A percentile compares a stretch with the other conserved stretches of the same genome.
phyloP scores from a whole-genome alignment of 2,113 vertebrate genomes.

The Alaudala cheleensis region DNA sequence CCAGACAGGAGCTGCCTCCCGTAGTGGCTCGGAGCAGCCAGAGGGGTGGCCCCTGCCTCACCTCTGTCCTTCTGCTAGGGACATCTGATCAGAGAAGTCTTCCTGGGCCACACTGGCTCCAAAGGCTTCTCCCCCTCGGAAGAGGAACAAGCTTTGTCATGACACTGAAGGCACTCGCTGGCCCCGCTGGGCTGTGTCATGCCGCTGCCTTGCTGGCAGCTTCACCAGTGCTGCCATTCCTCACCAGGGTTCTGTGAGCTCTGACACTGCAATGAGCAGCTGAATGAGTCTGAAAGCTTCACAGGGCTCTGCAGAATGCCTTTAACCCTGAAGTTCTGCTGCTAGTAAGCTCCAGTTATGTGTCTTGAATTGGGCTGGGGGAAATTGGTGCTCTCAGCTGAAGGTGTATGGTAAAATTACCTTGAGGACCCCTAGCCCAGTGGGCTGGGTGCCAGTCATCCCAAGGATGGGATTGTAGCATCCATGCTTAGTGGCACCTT shows the following conservation, averaged over 20 bases:
- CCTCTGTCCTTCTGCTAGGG: not conserved
- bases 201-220: not conserved
- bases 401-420: accelerated
- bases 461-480: accelerated
- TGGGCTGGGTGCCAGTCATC: not conserved
- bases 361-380: not conserved
- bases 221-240: accelerated
- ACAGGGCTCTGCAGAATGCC: not conserved
- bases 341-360: accelerated
- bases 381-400: not conserved
- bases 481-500: not conserved
- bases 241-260: accelerated
- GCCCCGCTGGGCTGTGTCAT: accelerated
- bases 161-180: accelerated
- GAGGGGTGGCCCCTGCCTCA: accelerated
- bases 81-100: accelerated
- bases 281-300: not conserved
- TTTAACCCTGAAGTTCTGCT: not conserved
- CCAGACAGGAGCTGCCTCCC: not conserved
- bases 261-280: accelerated
- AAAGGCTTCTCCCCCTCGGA: accelerated
- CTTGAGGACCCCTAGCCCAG: not conserved
- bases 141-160: not conserved
- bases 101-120: accelerated
- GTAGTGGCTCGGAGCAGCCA: not conserved